Conservation (phyloP, 2,888 invertebrate genomes). For the Nephrotoma guestfalica region DNA sequence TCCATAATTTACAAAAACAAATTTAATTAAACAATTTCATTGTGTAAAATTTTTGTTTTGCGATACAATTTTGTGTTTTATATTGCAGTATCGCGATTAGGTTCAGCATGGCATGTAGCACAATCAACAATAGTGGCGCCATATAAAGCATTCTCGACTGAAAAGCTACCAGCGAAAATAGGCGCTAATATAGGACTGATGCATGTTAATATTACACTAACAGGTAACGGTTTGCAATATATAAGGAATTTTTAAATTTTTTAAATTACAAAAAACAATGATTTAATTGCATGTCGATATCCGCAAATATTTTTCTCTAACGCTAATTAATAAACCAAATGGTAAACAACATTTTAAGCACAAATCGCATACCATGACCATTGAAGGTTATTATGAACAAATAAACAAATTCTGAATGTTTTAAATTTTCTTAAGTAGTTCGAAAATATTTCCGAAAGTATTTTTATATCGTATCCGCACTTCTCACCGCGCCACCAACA, state of each 20-base stretch:
- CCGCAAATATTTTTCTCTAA: background rate
- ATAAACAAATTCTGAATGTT: background rate
- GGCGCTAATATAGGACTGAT: constrained; percentile 86
- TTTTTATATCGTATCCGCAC: background rate
- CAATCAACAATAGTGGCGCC: constrained; percentile 66
- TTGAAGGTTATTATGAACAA: background rate
- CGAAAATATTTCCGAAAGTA: background rate
- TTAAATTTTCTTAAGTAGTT: background rate
- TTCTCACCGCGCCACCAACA: background rate
- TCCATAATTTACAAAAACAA: background rate
- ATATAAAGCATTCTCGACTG: constrained; percentile 81
- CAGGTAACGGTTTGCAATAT: constrained; percentile 39
- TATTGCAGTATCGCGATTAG: constrained; percentile 68
- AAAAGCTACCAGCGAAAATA: constrained; percentile 74
- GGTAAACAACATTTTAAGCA: background rate
- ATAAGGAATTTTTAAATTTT: background rate
- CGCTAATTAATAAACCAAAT: background rate
- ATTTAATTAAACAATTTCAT: background rate
- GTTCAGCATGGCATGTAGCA: constrained; percentile 89
- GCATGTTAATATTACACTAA: constrained; percentile 89
- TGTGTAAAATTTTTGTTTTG: background rate
- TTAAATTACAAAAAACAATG: background rate
- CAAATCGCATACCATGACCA: background rate
- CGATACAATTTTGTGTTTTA: constrained; percentile 19
- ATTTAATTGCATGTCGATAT: background rate